Conservation (phyloP, 2,113 vertebrate genomes). For the Mormyrus iriodes region DNA sequence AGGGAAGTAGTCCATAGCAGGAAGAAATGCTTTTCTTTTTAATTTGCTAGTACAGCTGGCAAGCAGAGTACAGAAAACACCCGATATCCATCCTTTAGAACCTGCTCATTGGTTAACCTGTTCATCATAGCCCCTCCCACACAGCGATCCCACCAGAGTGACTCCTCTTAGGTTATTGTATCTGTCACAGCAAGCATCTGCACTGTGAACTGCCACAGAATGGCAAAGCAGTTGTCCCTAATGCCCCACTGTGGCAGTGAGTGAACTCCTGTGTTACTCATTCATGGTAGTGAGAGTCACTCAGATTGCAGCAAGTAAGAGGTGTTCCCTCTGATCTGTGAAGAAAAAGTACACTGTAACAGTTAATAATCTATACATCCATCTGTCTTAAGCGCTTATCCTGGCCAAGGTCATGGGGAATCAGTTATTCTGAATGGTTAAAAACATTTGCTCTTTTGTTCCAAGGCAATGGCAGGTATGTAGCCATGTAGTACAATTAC, state of each 20-base stretch:
- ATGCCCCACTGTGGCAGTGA: background rate
- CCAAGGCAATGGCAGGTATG: too few species aligned
- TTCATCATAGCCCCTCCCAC: background rate
- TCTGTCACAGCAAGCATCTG: background rate
- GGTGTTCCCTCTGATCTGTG: background rate
- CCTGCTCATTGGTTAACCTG: background rate
- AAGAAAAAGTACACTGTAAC: background rate
- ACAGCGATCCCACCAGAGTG: background rate
- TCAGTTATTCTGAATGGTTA: background rate
- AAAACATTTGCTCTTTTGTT: background rate
- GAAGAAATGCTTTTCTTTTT: background rate
- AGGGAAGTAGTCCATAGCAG: background rate
- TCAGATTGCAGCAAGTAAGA: background rate
- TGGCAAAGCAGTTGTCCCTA: background rate
- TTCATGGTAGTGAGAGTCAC: background rate
- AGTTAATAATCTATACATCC: background rate
- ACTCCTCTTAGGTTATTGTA: background rate
- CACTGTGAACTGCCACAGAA: background rate
- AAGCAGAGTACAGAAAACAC: background rate
- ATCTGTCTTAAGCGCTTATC: background rate
- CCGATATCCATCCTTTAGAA: background rate
- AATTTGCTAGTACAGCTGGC: background rate
- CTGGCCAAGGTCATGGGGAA: background rate
- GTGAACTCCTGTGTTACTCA: background rate
- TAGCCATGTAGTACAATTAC: background rate